Evolutionary conservation across 53 echinoderm and acorn worm genomes (phyloP).

Genomic region (Henricia sp.): DNA sequence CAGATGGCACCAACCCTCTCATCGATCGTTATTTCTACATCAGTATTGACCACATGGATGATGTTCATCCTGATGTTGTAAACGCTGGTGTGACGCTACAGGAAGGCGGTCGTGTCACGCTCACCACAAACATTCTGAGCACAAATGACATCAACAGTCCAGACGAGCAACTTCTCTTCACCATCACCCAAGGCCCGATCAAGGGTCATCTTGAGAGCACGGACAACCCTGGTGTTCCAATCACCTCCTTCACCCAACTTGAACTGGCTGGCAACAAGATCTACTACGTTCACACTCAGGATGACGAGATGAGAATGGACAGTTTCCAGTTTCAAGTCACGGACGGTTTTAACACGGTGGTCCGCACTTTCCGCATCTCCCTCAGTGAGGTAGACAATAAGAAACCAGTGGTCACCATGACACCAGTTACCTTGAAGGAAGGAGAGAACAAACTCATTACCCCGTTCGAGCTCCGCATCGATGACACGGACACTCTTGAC

Average conservation of each 20-base stretch:
- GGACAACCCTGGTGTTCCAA: constrained; percentile 93
- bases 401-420: constrained; percentile 86
- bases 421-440: constrained; percentile 76
- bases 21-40: constrained; percentile 98
- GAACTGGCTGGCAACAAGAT: constrained; percentile 99
- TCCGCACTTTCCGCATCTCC: constrained; percentile 95
- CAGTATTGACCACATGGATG: constrained; percentile 86
- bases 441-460: constrained; percentile 96
- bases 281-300: constrained; percentile 95
- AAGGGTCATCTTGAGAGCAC: constrained; percentile 98
- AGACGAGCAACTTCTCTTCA: constrained; percentile 93
- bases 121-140: constrained; percentile 90
- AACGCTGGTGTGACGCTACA: constrained; percentile 96
- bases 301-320: constrained; percentile 97
- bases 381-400: constrained; percentile 97
- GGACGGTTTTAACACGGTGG: constrained; percentile 96
- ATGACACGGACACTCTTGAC: constrained; percentile 89
- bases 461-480: constrained; percentile 95
- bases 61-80: constrained; percentile 89
- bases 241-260: constrained; percentile 93
- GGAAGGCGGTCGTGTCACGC: constrained; percentile 90
- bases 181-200: constrained; percentile 86
- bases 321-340: constrained; percentile 98
- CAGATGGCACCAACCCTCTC: constrained; percentile 90
- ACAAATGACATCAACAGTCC: constrained; percentile 99